Conservation (phyloP, 2,113 vertebrate species). For the Percopsis transmontana region DNA sequence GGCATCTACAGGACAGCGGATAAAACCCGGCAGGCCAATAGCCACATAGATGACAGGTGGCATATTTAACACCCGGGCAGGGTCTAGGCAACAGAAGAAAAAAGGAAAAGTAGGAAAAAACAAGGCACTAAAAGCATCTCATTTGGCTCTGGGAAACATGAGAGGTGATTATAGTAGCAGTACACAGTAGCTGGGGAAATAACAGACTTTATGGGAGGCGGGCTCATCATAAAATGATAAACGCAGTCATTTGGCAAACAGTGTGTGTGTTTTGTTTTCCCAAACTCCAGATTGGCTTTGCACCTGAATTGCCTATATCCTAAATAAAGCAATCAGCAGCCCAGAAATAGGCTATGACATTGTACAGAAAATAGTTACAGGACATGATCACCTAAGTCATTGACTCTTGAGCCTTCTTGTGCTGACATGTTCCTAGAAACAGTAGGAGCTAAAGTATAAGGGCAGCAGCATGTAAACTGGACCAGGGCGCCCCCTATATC, state of each 20-base stretch:
- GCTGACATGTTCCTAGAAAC: too few species aligned
- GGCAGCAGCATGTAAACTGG: too few species aligned
- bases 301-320: neutral
- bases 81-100: slow-evolving; percentile 76
- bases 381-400: too few species aligned
- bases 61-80: slow-evolving; percentile 97
- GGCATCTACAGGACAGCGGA: slow-evolving; percentile 95
- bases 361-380: neutral
- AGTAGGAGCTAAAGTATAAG: too few species aligned
- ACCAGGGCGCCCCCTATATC: too few species aligned
- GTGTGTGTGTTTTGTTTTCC: neutral
- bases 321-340: neutral
- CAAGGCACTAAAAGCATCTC: slow-evolving; percentile 1
- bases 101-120: neutral
- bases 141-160: slow-evolving; percentile 4
- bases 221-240: slow-evolving; percentile 26
- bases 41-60: slow-evolving; percentile 93
- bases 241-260: slow-evolving; percentile 7
- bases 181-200: slow-evolving; percentile 1
- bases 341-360: neutral
- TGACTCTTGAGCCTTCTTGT: too few species aligned
- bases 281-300: neutral
- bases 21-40: slow-evolving; percentile 93
- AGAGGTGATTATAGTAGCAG: slow-evolving; percentile 4
- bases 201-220: slow-evolving; percentile 9